Percentiles rank a stretch among this genome's conserved stretches.
Conservation (phyloP, 2,113 vertebrate species). For the Pterocles burchelli region DNA sequence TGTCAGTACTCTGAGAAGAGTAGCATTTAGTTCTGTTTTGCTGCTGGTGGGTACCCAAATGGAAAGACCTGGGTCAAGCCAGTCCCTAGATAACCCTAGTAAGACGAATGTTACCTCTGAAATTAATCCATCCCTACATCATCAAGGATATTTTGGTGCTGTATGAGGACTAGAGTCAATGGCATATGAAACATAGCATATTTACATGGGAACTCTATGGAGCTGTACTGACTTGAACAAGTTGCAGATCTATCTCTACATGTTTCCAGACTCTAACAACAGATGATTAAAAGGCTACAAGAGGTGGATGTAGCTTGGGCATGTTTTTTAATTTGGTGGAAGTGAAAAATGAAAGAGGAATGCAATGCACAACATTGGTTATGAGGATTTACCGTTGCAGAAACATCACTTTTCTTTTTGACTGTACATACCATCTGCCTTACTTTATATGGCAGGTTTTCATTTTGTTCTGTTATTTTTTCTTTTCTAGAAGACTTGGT, state of each 20-base stretch:
- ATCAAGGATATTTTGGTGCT: not conserved
- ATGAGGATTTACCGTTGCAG: slow-evolving; percentile 18
- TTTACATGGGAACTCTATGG: not conserved
- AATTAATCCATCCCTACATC: not conserved
- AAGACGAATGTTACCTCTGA: not conserved
- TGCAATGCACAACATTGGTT: not conserved
- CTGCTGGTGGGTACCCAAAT: not conserved
- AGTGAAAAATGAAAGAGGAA: not conserved
- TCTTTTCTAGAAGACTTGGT: not conserved
- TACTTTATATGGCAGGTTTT: not conserved
- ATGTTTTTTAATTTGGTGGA: not conserved
- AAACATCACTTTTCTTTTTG: slow-evolving; percentile 26
- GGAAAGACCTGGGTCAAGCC: not conserved
- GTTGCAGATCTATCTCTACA: not conserved
- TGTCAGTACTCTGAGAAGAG: not conserved
- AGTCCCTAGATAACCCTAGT: not conserved
- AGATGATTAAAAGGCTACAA: not conserved
- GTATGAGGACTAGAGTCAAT: not conserved
- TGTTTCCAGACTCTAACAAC: not conserved
- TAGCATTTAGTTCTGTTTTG: not conserved
- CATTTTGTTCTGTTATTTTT: not conserved
- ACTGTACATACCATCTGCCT: not conserved
- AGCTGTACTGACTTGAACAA: not conserved
- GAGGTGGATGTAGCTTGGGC: not conserved
- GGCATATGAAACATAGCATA: not conserved